A percentile compares a stretch with the other conserved stretches of the same genome.
phyloP scores from a whole-genome alignment of 2,113 vertebrate species.

The Albula glossodonta region DNA sequence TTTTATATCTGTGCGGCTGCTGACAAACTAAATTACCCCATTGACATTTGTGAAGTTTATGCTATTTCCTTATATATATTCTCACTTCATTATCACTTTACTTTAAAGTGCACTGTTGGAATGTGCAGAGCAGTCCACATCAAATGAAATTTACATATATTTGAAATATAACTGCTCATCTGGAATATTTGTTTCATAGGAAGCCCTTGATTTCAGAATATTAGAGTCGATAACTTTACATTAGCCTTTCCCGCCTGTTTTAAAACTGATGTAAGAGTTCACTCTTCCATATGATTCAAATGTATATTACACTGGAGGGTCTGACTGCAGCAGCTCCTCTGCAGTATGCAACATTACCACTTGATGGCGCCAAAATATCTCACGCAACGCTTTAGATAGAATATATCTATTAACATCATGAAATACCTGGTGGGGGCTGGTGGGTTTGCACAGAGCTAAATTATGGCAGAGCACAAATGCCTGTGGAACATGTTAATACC shows the following conservation, averaged over 20 bases:
- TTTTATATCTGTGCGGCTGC: neutral
- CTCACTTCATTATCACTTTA: neutral
- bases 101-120: neutral
- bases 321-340: neutral
- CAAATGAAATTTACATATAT: neutral
- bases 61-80: neutral
- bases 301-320: neutral
- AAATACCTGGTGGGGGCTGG: neutral
- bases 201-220: neutral
- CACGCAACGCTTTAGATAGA: neutral
- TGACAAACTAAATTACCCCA: constrained; percentile 1
- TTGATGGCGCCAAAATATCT: neutral
- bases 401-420: neutral
- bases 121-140: neutral
- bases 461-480: neutral
- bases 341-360: neutral
- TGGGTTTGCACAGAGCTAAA: neutral
- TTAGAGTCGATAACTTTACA: neutral
- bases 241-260: neutral
- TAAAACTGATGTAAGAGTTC: neutral
- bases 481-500: neutral
- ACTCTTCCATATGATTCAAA: neutral
- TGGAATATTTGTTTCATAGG: neutral
- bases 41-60: neutral
- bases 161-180: neutral